Percentiles rank a stretch among this genome's conserved stretches.
Conservation (phyloP, 2,113 vertebrate genomes). For the Synodontis membranacea region DNA sequence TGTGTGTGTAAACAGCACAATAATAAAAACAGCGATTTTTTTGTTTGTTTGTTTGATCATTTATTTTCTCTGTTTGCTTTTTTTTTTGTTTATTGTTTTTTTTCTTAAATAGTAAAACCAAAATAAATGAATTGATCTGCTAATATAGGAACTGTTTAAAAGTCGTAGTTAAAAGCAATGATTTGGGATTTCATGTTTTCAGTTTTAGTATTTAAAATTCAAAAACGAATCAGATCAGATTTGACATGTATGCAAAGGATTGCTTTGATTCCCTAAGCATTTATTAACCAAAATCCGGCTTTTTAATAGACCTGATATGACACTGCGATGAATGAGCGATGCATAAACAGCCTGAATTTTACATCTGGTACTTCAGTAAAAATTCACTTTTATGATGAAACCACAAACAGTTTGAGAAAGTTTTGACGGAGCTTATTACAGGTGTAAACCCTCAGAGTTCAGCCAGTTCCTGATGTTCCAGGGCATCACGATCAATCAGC, state of each 20-base stretch:
- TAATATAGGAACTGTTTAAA: not conserved
- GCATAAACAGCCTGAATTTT: not conserved
- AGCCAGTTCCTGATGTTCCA: slow-evolving; percentile 1
- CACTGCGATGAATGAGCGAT: not conserved
- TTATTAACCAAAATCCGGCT: not conserved
- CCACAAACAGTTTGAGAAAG: not conserved
- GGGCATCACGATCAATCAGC: not conserved
- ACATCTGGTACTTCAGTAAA: not conserved
- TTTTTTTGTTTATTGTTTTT: not conserved
- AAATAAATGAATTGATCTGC: not conserved
- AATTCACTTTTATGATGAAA: not conserved
- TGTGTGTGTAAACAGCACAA: too few relatives aligned
- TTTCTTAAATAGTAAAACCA: not conserved
- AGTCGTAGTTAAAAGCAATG: not conserved
- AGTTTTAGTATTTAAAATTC: not conserved
- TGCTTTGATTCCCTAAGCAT: not conserved
- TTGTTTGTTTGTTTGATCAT: not conserved
- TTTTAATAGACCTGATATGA: not conserved
- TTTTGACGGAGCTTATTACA: not conserved
- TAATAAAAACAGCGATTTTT: too few relatives aligned
- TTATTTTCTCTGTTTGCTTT: not conserved
- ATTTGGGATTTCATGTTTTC: not conserved
- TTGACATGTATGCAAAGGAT: not conserved
- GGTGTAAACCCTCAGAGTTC: not conserved
- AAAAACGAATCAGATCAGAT: not conserved